These are phyloP conservation scores for Cynocephalus volans DNA, from an alignment of 2,113 vertebrate species.

Conservation along the genomic window DNA sequence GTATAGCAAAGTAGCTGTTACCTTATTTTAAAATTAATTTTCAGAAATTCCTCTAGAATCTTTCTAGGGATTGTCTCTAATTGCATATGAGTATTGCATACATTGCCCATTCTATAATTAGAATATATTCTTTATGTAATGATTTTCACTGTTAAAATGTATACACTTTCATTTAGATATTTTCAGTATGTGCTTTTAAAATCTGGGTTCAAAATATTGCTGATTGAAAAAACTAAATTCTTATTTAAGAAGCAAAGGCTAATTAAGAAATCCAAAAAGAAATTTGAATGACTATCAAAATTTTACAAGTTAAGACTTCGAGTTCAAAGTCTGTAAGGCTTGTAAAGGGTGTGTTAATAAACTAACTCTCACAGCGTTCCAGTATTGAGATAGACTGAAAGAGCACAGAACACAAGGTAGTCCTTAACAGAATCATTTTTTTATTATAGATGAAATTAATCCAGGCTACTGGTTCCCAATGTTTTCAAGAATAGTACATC, in stretches of 20 bases:
- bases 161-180: not conserved
- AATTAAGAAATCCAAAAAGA: not conserved
- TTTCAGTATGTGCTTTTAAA: slow-evolving; percentile 38
- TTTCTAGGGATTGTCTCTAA: not conserved
- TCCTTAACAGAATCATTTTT: not conserved
- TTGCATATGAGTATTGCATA: not conserved
- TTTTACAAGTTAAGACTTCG: not conserved
- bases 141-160: not conserved
- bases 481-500: not conserved
- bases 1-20: slow-evolving; percentile 3
- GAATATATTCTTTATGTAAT: not conserved
- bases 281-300: slow-evolving; percentile 32
- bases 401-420: not conserved
- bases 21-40: slow-evolving; percentile 46
- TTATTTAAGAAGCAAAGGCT: slow-evolving; percentile 36
- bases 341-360: not conserved
- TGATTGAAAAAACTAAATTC: slow-evolving; percentile 46
- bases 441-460: slow-evolving; percentile 52
- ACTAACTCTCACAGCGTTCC: not conserved
- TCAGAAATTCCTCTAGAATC: slow-evolving; percentile 60
- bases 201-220: slow-evolving; percentile 1
- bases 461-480: not conserved
- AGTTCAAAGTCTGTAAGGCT: not conserved
- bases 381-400: slow-evolving; percentile 17
- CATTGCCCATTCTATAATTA: not conserved